Evolutionary conservation across 53 echinoderm and acorn worm species (phyloP), one percentile per base, ranked within the genome.

Genomic region (Echinarachnius parma): DNA sequence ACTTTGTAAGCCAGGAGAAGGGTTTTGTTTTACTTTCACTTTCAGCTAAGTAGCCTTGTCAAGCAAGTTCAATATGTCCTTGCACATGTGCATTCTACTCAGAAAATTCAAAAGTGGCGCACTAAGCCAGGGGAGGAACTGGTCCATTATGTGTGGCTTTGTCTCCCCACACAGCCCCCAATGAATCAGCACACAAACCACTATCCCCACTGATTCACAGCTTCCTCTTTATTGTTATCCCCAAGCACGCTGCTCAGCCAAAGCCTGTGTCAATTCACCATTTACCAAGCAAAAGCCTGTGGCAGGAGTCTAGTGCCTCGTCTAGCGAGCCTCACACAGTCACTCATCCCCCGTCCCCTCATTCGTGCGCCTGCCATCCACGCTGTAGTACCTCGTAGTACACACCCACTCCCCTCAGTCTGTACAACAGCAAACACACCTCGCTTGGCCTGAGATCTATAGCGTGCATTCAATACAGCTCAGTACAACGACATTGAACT

Each of bases 401-500:
- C 13, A 39, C 42, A 39, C 42, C 42, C 42, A 39, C 42, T 39
- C 42, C 7, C 7, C 42, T 39, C 42, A 39, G 7, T n/a, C 13
- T 39, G 42, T 39, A 39, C 7, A 9, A 13, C 7, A 39, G 42
- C n/a, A n/a, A n/a, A n/a, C n/a, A n/a, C n/a, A n/a, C n/a, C n/a
- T n/a, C n/a, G n/a, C n/a, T n/a, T n/a, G n/a, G n/a, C n/a, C n/a
- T n/a, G n/a, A n/a, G n/a, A n/a, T n/a, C n/a, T n/a, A n/a, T n/a
- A n/a, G n/a, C n/a, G n/a, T n/a, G n/a, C n/a, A n/a, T n/a, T n/a
- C n/a, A n/a, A n/a, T n/a, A n/a, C n/a, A n/a, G n/a, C n/a, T n/a
- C n/a, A n/a, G n/a, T n/a, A n/a, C 7, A 39, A 9, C 42, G 22
- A 37, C 68, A 68, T 68, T 68, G 68, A 68, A 68, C 68, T 68